Evolutionary conservation across 2,797 vertebrate genomes (phyloP).

Genomic region (Vespertilio murinus): DNA sequence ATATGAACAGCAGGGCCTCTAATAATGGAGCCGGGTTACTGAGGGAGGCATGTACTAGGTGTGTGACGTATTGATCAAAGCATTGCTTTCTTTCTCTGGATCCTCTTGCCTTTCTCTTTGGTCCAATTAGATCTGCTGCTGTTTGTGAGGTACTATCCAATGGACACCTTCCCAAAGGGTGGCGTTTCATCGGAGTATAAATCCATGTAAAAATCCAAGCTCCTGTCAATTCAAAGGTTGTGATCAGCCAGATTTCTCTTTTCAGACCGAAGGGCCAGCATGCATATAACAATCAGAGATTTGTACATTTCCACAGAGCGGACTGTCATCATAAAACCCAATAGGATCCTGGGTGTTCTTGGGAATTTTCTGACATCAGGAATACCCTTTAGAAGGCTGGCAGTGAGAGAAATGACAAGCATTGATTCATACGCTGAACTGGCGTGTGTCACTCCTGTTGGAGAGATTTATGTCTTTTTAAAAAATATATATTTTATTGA

Average conservation of each 20-base stretch:
- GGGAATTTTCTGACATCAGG: neutral
- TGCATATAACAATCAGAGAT: neutral
- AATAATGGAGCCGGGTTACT: no score
- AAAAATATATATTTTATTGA: no score
- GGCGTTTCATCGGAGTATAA: conserved; percentile 58
- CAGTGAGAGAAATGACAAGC: neutral
- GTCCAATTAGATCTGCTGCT: conserved; percentile 43
- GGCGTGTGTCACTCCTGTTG: neutral
- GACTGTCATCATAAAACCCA: neutral
- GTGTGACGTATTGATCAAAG: conserved; percentile 63
- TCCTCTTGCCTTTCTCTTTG: conserved; percentile 43
- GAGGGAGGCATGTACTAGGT: conserved; percentile 49
- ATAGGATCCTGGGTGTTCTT: neutral
- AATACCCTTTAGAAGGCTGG: conserved; percentile 31
- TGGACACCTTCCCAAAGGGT: conserved; percentile 54
- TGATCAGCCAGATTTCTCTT: conserved; percentile 38
- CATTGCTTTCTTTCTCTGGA: conserved; percentile 53
- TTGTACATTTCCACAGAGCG: conserved; percentile 16
- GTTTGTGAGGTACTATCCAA: conserved; percentile 59
- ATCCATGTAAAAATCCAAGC: conserved; percentile 11
- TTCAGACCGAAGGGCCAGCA: conserved; percentile 23
- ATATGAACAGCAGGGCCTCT: no score
- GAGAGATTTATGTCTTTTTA: neutral
- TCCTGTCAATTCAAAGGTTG: conserved; percentile 49
- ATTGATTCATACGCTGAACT: neutral